Percentiles rank a stretch among this genome's conserved stretches.
These are phyloP conservation scores for Chaetorhynchus papuensis DNA, from an alignment of 2,113 vertebrate species.

Conservation along the genomic window DNA sequence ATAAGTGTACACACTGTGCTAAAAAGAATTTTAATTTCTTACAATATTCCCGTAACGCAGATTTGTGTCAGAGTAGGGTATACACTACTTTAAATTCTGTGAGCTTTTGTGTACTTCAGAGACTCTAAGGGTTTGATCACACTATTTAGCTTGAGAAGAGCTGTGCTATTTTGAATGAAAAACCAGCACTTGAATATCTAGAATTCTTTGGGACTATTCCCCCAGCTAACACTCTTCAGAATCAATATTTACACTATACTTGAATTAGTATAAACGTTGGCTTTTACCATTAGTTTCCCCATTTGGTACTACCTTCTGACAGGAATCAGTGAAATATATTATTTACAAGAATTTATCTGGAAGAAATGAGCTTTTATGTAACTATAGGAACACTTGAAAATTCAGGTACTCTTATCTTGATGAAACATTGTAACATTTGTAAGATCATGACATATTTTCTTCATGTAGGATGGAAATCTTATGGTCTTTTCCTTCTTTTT, in stretches of 20 bases:
- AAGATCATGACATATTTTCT: neutral
- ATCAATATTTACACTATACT: neutral
- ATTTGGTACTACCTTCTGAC: neutral
- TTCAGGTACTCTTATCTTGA: neutral
- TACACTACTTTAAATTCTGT: neutral
- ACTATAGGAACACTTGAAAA: neutral
- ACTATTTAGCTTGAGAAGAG: neutral
- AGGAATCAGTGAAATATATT: neutral
- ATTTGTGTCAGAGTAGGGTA: neutral
- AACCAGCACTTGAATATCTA: neutral
- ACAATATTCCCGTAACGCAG: neutral
- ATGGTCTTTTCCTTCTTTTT: neutral
- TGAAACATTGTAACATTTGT: neutral
- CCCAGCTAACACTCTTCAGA: neutral
- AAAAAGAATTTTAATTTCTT: constrained; percentile 2
- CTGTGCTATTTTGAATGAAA: neutral
- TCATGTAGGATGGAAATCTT: neutral
- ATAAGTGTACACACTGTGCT: neutral
- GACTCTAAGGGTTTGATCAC: neutral
- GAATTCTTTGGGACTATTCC: neutral
- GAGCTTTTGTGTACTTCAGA: neutral
- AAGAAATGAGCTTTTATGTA: neutral
- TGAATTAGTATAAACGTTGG: neutral
- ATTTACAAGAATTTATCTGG: neutral
- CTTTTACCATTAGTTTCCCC: neutral